A percentile compares a stretch with the other conserved stretches of the same genome.
Conservation (phyloP, 2,797 vertebrate species). For the Epinephelus coioides region DNA sequence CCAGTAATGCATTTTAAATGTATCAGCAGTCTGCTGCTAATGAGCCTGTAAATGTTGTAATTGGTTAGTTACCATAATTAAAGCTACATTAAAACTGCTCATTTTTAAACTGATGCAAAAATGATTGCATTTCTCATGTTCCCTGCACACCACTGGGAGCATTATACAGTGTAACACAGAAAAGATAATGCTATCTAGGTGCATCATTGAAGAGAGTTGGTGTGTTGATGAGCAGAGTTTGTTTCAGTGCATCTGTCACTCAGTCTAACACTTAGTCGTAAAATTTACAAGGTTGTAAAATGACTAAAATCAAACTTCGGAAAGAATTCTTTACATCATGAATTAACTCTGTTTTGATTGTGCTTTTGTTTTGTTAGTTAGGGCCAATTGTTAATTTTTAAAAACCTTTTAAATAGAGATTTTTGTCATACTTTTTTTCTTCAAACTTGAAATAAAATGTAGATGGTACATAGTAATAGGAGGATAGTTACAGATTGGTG, state of each 20-base stretch:
- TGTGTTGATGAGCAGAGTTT: neutral
- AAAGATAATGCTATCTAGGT: neutral
- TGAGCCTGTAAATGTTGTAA: conserved; percentile 7
- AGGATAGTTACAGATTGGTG: neutral
- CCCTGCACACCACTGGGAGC: neutral
- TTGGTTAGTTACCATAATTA: conserved; percentile 23
- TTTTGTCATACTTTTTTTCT: neutral
- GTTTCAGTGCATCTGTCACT: neutral
- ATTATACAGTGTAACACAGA: neutral
- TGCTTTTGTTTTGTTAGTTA: too few relatives aligned
- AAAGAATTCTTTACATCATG: too few relatives aligned
- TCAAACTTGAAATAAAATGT: neutral
- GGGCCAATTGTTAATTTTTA: too few relatives aligned
- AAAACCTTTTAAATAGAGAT: too few relatives aligned
- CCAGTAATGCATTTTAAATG: conserved; percentile 19
- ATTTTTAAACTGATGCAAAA: conserved; percentile 7
- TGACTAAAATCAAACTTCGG: too few relatives aligned
- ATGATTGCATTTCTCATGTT: neutral
- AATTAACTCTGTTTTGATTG: too few relatives aligned
- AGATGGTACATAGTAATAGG: neutral
- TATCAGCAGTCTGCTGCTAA: conserved; percentile 23
- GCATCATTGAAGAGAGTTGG: neutral
- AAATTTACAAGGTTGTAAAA: too few relatives aligned
- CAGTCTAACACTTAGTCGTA: too few relatives aligned
- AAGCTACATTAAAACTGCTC: conserved; percentile 8